phyloP scores from a whole-genome alignment of 30 jellyfish, hydroid and myxozoan genomes.

The Cassiopea xamachana region DNA sequence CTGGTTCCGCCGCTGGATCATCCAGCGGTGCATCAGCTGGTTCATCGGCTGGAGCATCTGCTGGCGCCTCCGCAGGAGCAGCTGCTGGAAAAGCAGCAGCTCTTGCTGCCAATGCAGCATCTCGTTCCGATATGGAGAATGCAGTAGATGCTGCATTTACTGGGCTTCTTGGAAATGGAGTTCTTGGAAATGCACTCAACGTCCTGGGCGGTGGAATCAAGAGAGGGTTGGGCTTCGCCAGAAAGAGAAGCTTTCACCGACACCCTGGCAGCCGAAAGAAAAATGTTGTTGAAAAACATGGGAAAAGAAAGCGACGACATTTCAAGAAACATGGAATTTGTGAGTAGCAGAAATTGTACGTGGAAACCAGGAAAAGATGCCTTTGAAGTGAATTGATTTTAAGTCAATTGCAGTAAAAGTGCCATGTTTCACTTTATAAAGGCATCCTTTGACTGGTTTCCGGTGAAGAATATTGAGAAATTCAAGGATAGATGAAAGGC shows the following conservation, averaged over 20 bases:
- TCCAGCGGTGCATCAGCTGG: conserved; percentile 53
- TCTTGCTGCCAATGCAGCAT: conserved; percentile 57
- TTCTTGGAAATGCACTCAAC: conserved; percentile 59
- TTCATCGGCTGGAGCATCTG: conserved; percentile 62
- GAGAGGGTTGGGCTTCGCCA: conserved; percentile 59
- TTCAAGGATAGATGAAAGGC: neutral
- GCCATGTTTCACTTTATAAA: neutral
- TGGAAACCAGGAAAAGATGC: conserved; percentile 3
- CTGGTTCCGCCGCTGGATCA: conserved; percentile 69
- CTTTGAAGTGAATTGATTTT: neutral
- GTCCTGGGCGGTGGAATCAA: conserved; percentile 61
- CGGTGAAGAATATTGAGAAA: conserved; percentile 6
- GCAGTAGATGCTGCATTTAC: conserved; percentile 74
- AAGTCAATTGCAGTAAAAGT: neutral
- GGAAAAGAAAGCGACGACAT: conserved; percentile 33
- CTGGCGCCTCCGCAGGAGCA: conserved; percentile 62
- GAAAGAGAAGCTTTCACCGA: conserved; percentile 68
- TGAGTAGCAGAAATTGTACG: conserved; percentile 73
- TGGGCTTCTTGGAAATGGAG: conserved; percentile 69
- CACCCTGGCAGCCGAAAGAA: conserved; percentile 65
- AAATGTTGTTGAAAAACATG: conserved; percentile 21
- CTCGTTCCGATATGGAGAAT: conserved; percentile 58
- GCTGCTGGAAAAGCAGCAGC: conserved; percentile 55
- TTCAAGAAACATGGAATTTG: conserved; percentile 44
- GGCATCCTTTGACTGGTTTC: conserved; percentile 18